Base-by-base conservation (phyloP, 1,140 invertebrate species). In the Metopolophium dirhodum region DNA sequence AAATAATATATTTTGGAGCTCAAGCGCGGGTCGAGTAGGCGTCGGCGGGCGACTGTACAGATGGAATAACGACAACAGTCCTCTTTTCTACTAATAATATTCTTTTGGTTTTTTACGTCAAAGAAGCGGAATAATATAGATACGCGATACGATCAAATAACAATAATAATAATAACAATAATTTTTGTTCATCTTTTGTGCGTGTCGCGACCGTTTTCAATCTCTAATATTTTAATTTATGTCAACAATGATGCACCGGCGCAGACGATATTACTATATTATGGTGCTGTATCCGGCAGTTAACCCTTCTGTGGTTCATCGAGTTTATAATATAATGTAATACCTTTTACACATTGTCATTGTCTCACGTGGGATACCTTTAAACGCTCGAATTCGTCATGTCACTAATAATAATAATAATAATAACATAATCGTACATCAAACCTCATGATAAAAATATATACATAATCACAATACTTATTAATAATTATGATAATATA, bases 201-300 rank as follows among this genome's bases (percentile, higher is more conserved):
- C 61, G 30, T n/a, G 14, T 18, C 11, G 61, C 30, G n/a, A 77
- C 61, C 61, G 30, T 77, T 77, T 77, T 77, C n/a, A 77, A 77
- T 77, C 61, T 77, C n/a, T 77, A 77, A 77, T 77, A 77, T 77
- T 77, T n/a, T 77, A 77, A 77, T 77, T 77, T 77, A 77, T 35
- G 30, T 18, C 61, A 77, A 14, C 26, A 77, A 77, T n/a, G 30
- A 77, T 14, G 61, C 30, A 68, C 61, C 61, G 4, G 61, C 14
- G 18, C 61, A 77, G 30, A 77, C 61, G 61, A 77, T 18, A 77
- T 77, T 18, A n/a, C 61, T 77, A n/a, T 57, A 57, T 26, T 57
- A 61, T n/a, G 61, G 61, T 77, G 6, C 3, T 7, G 30, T 77
- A 77, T 77, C 61, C 30, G n/a, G 14, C 14, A 20, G n/a, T 77